phyloP scores from a whole-genome alignment of 2,113 vertebrate species.

The Dromas ardeola region DNA sequence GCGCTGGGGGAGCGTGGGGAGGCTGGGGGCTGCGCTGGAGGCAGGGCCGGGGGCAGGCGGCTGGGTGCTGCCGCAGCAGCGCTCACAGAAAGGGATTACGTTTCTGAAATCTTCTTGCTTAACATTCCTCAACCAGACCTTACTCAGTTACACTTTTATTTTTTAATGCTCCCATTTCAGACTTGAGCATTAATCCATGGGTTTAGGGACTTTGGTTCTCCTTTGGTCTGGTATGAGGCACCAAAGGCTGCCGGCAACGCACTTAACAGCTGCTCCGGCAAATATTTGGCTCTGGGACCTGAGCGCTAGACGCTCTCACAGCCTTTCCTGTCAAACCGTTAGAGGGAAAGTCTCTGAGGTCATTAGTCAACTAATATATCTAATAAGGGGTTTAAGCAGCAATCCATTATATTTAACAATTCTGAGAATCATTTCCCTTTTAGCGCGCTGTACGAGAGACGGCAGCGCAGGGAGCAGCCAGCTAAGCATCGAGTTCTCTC shows the following conservation, averaged over 20 bases:
- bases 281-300: not conserved
- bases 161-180: slow-evolving; percentile 45
- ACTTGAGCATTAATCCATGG: slow-evolving; percentile 11
- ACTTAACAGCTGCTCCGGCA: slow-evolving; percentile 26
- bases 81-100: not conserved
- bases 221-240: slow-evolving; percentile 44
- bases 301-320: not conserved
- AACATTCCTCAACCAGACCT: not conserved
- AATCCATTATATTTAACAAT: slow-evolving; percentile 40
- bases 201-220: slow-evolving; percentile 34
- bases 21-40: not conserved
- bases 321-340: not conserved
- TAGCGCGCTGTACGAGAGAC: fast-evolving
- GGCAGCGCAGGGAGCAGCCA: not conserved
- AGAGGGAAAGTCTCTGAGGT: slow-evolving; percentile 18
- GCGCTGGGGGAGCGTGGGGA: not conserved
- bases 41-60: not conserved
- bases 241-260: not conserved
- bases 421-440: slow-evolving; percentile 11
- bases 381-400: slow-evolving; percentile 31
- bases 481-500: not conserved
- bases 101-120: slow-evolving; percentile 27
- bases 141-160: slow-evolving; percentile 43
- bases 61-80: not conserved
- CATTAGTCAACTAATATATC: slow-evolving; percentile 41